Evolutionary conservation across 2,888 invertebrate genomes (phyloP), one percentile per base, ranked within the genome.

Genomic region (Sarcophaga variegata): DNA sequence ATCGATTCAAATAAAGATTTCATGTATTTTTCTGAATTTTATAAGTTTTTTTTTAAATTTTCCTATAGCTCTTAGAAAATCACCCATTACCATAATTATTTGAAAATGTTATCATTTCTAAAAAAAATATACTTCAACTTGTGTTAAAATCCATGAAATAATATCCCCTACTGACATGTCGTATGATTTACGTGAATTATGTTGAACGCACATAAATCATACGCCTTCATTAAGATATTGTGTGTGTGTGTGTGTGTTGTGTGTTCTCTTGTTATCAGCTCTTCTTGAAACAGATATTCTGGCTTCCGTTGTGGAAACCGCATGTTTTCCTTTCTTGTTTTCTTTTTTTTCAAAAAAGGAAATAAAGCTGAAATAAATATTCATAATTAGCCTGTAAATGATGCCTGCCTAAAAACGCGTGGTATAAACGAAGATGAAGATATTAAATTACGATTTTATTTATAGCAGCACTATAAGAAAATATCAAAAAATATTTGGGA

Each of bases 361-460:
- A 71, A 47, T 45, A 45, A 45, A 6, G 0, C 66, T 10, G 37
- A 64, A 64, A 66, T 79, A 78, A 78, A 78, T 81, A 78, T 60
- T 20, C 22, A 45, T 78, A 78, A 85, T 85, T 78, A 81, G 74
- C 64, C 64, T 74, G 74, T 59, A 77, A 74, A 37, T 37, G 37
- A 37, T 37, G 37, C 8, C 37, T 37, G 37, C 8, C 37, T 37
- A 37, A 37, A 17, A 37, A 17, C 10, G 17, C n/a, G 20, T 5
- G 12, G 49, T 10, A 49, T 17, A 14, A 22, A 4, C 1, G 8
- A 22, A 25, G 45, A 37, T 67, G 25, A 27, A 74, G 74, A 85
- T 76, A 71, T 82, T 76, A 64, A 76, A 82, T 82, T 82, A 64
- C 27, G 59, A 27, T 60, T 27, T 25, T n/a, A 17, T 37, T 37